Base-by-base conservation (phyloP, 2,888 invertebrate species). In the Tipula helvola region DNA sequence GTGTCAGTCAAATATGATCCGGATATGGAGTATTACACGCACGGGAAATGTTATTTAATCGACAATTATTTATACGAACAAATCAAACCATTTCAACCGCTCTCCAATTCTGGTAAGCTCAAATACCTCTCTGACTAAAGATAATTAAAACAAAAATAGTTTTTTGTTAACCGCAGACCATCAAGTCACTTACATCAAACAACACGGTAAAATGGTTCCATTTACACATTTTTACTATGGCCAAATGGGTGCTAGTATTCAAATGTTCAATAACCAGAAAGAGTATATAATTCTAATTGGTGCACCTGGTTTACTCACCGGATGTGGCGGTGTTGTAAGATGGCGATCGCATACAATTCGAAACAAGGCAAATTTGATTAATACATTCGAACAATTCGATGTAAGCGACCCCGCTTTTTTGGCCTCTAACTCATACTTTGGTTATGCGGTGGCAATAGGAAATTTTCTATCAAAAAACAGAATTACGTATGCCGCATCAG, bases 291-390 rank as follows among this genome's bases (percentile, higher is more conserved):
- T 92, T 86, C 87, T 92, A 0, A 91, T 92, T 36, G 92, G 92
- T 4, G 91, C 91, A 0, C 92, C 92, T 0, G 92, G 92, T 3
- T 89, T 92, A 36, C 88, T 89, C 36, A 90, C 89, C 0, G 92
- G 92, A 91, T 90, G 90, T 86, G 91, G 91, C 87, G n/a, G 91
- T 0, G 89, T 91, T 2, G 89, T 92, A 83, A 90, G 91, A 10
- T 44, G 18, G 18, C 8, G 12, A 85, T 41, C 39, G 42, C 18
- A 12, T 13, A 85, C 39, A 16, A 28, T 16, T n/a, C 5, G 36
- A n/a, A 39, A 84, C 5, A 88, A 5, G n/a, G 1, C 85, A 12
- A 41, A 41, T 8, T n/a, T 90, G 5, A 90, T 90, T 87, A 91
- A 91, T 0, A 87, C 87, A 5, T 87, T 85, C 2, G 84, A 84